A percentile compares a stretch with the other conserved stretches of the same genome.
Conservation (phyloP, 1,140 invertebrate species). For the Caenorhabditis remanei region DNA sequence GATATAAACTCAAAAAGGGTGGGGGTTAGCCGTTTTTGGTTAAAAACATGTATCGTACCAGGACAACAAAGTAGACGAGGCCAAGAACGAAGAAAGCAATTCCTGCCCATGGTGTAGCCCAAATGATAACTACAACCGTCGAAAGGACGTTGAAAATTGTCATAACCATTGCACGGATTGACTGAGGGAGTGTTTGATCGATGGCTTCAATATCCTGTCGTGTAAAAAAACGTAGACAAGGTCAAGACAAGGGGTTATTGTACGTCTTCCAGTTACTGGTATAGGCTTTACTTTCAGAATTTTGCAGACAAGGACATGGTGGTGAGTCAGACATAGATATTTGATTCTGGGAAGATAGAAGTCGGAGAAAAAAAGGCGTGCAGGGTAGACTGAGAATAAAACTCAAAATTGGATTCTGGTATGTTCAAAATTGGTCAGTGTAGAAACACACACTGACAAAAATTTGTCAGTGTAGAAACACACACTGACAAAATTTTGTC, state of each 20-base stretch:
- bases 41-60: constrained; percentile 56
- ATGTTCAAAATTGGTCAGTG: no score
- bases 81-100: constrained; percentile 28
- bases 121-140: constrained; percentile 59
- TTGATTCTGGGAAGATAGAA: no score
- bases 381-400: no score
- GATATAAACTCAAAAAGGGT: no score
- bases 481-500: no score
- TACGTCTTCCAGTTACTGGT: background rate
- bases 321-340: no score
- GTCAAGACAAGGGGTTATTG: background rate
- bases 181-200: constrained; percentile 55
- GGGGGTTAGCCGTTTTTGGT: no score
- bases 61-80: constrained; percentile 58
- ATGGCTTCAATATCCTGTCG: constrained; percentile 63
- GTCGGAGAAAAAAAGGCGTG: no score
- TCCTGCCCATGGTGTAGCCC: constrained; percentile 53
- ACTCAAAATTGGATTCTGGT: no score
- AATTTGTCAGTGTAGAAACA: no score
- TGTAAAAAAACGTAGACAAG: background rate
- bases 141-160: constrained; percentile 57
- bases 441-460: no score
- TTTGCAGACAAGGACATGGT: background rate
- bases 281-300: background rate
- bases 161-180: constrained; percentile 50